Conservation (phyloP, 2,888 invertebrate genomes). For the Lacanobia wlatinum region DNA sequence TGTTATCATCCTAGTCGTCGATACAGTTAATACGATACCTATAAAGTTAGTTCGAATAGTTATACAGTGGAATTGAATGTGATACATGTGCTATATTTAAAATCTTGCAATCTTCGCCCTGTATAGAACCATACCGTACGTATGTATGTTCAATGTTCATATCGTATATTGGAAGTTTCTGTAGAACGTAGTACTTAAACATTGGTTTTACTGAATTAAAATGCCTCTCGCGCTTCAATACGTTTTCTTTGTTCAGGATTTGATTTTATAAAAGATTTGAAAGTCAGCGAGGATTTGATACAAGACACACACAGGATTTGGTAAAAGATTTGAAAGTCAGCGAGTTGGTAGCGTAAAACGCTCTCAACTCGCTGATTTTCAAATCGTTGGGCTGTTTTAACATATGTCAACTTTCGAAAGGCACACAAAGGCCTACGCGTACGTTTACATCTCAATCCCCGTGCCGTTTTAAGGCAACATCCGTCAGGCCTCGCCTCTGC, state of each 20-base stretch:
- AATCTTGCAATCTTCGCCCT: slow-evolving; percentile 9
- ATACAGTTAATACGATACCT: slow-evolving; percentile 26
- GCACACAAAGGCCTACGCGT: too few relatives aligned
- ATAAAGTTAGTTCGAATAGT: slow-evolving; percentile 26
- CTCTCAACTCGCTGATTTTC: too few relatives aligned
- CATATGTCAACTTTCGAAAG: neutral
- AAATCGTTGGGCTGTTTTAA: neutral
- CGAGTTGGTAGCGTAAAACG: neutral
- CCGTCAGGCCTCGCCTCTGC: too few relatives aligned
- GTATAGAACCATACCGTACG: neutral
- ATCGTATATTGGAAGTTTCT: slow-evolving; percentile 5
- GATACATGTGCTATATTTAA: slow-evolving; percentile 24
- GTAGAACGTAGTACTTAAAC: slow-evolving; percentile 6
- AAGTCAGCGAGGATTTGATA: too few relatives aligned
- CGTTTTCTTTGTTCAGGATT: neutral
- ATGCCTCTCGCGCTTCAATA: neutral
- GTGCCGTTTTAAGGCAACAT: too few relatives aligned
- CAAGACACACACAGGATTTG: neutral
- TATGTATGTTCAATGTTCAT: neutral
- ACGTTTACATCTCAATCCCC: too few relatives aligned
- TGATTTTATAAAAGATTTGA: neutral
- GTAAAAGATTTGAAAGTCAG: neutral
- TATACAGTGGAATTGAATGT: slow-evolving; percentile 20
- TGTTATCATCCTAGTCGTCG: neutral
- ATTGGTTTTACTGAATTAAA: slow-evolving; percentile 21